Percentiles rank a stretch among this genome's conserved stretches.
Evolutionary conservation across 2,797 vertebrate genomes (phyloP).

Genomic region (Diplodus puntazzo): DNA sequence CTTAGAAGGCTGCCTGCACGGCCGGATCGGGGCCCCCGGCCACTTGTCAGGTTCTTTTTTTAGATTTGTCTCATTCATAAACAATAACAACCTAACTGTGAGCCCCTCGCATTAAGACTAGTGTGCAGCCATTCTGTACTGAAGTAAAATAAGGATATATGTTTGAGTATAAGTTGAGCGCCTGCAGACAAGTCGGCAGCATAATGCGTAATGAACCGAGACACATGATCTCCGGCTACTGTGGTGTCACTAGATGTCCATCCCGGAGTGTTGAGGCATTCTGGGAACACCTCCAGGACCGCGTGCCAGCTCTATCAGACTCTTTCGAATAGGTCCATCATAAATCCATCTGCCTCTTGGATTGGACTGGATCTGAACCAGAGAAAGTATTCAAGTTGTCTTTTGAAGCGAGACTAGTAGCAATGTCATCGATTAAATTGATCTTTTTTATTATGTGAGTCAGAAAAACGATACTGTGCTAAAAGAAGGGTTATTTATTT

Average conservation of each 20-base stretch:
- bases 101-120: constrained; percentile 39
- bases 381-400: neutral
- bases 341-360: constrained; percentile 41
- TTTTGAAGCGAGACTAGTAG: neutral
- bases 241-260: constrained; percentile 55
- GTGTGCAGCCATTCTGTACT: constrained; percentile 8
- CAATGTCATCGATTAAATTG: neutral
- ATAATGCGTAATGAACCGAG: constrained; percentile 47
- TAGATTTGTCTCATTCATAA: constrained; percentile 57
- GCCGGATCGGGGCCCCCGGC: constrained; percentile 56
- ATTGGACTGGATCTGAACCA: constrained; percentile 26
- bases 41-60: constrained; percentile 62
- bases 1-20: constrained; percentile 61
- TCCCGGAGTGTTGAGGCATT: constrained; percentile 51
- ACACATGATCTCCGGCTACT: constrained; percentile 60
- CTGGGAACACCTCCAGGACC: constrained; percentile 51
- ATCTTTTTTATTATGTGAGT: neutral
- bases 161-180: constrained; percentile 3
- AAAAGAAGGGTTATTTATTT: neutral
- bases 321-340: constrained; percentile 42
- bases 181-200: constrained; percentile 33
- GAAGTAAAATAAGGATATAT: constrained; percentile 13
- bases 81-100: constrained; percentile 44
- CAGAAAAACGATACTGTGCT: neutral
- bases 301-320: constrained; percentile 34